Conservation (phyloP, 2,113 vertebrate species). For the Tiliqua scincoides region DNA sequence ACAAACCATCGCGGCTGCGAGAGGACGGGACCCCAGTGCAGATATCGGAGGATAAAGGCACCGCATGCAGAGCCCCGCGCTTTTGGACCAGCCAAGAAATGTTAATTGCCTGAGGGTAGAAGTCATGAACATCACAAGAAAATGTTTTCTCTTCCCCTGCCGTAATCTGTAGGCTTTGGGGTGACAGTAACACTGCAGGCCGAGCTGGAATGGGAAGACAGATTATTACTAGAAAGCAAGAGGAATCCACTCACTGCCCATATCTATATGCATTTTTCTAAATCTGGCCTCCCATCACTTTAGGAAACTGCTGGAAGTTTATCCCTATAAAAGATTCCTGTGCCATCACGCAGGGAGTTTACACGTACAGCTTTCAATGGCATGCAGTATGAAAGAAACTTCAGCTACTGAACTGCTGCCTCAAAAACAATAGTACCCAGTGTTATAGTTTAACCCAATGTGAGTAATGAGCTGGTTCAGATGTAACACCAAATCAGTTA, state of each 20-base stretch:
- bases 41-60: conserved; percentile 10
- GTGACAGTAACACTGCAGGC: conserved; percentile 55
- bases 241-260: not conserved
- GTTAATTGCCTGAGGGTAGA: conserved; percentile 61
- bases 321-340: no score
- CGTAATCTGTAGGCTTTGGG: conserved; percentile 43
- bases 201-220: conserved; percentile 50
- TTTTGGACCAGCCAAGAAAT: conserved; percentile 60
- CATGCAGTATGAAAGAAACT: not conserved
- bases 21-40: conserved; percentile 58
- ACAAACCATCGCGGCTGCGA: conserved; percentile 54
- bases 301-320: no score
- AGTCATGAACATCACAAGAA: conserved; percentile 60
- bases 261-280: not conserved
- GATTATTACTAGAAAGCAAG: not conserved
- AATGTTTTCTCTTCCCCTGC: conserved; percentile 67
- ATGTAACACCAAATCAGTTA: no score
- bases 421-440: not conserved
- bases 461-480: no score
- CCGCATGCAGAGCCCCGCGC: not conserved
- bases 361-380: not conserved
- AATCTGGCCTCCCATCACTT: no score
- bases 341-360: no score
- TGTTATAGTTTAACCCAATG: no score
- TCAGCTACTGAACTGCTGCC: not conserved